A percentile compares a stretch with the other conserved stretches of the same genome.
phyloP scores from a whole-genome alignment of 2,113 vertebrate genomes.

The Tauraco erythrolophus region DNA sequence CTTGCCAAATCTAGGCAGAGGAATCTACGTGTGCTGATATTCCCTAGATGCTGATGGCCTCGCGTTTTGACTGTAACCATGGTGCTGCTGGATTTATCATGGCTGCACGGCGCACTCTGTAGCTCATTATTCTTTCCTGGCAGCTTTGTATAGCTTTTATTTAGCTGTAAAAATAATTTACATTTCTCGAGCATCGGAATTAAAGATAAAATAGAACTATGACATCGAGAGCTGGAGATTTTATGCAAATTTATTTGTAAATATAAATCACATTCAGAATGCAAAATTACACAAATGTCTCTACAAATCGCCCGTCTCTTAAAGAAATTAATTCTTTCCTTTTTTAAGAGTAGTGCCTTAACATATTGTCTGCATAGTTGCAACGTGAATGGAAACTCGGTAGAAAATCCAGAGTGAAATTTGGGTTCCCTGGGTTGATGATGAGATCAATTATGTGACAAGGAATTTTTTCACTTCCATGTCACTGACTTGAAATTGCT shows the following conservation, averaged over 20 bases:
- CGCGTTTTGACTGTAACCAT: slow-evolving; percentile 25
- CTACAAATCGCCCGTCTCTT: not conserved
- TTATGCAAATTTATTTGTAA: slow-evolving; percentile 69
- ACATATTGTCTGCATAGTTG: not conserved
- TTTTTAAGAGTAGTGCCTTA: not conserved
- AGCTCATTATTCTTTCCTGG: slow-evolving; percentile 46
- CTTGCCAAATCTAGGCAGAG: not conserved
- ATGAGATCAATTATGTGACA: not conserved
- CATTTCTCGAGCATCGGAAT: slow-evolving; percentile 52
- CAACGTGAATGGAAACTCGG: not conserved
- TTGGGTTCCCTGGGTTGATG: fast-evolving
- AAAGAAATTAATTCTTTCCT: not conserved
- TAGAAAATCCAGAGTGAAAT: not conserved
- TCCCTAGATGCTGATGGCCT: not conserved
- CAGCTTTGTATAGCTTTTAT: slow-evolving; percentile 42
- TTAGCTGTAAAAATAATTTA: slow-evolving; percentile 65
- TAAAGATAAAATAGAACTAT: slow-evolving; percentile 54
- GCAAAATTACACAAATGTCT: slow-evolving; percentile 9
- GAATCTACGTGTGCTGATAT: not conserved
- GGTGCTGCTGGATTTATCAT: slow-evolving; percentile 65
- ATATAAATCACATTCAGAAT: slow-evolving; percentile 44
- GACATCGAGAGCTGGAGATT: slow-evolving; percentile 2
- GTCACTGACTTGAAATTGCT: not conserved
- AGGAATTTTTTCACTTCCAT: not conserved
- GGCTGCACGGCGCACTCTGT: slow-evolving; percentile 7